These are phyloP conservation scores for Astatoreochromis straeleni DNA, from an alignment of 2,113 vertebrate genomes.

Conservation along the genomic window DNA sequence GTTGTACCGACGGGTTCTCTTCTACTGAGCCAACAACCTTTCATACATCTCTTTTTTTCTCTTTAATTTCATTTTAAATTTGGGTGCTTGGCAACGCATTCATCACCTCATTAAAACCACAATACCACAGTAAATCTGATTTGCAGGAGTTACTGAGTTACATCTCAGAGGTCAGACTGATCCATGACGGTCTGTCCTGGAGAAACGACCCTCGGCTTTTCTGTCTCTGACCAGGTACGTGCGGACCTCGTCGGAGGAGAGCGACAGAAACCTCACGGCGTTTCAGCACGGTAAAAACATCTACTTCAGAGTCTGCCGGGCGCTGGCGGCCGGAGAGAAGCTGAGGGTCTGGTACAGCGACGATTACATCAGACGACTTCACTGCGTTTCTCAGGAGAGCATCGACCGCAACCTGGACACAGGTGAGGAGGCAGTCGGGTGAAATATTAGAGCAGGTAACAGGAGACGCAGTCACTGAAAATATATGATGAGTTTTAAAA, in stretches of 20 bases:
- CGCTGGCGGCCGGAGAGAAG: slow-evolving; percentile 78
- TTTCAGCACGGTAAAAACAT: slow-evolving; percentile 86
- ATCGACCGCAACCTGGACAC: slow-evolving; percentile 79
- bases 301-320: slow-evolving; percentile 85
- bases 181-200: neutral
- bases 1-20: neutral
- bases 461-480: neutral
- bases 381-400: slow-evolving; percentile 83
- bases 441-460: neutral
- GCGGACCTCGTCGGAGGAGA: slow-evolving; percentile 82
- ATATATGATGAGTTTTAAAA: neutral
- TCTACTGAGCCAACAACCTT: neutral
- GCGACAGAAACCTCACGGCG: slow-evolving; percentile 86
- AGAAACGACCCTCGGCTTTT: accelerated
- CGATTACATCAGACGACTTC: slow-evolving; percentile 86
- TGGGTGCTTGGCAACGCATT: neutral
- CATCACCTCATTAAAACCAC: neutral
- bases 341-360: slow-evolving; percentile 93
- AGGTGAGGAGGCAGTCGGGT: slow-evolving; percentile 71
- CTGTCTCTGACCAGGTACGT: slow-evolving; percentile 76
- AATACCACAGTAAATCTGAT: neutral
- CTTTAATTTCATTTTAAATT: neutral
- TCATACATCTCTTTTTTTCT: neutral
- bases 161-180: neutral
- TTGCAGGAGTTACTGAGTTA: neutral